A percentile compares a stretch with the other conserved stretches of the same genome.
phyloP scores from a whole-genome alignment of 1,140 invertebrate genomes.

The Condylostylus longicornis region DNA sequence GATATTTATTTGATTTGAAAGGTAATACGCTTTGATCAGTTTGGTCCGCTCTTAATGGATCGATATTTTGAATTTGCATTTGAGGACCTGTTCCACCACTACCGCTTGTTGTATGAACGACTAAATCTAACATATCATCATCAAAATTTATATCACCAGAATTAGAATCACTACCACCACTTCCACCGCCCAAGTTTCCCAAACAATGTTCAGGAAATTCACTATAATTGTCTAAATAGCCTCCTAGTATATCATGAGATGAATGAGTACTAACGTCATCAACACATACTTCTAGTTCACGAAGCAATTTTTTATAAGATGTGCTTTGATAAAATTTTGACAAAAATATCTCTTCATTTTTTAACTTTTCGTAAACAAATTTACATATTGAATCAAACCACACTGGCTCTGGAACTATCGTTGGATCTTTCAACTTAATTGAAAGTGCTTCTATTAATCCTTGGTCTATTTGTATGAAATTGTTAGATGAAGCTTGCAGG shows the following conservation, averaged over 20 bases:
- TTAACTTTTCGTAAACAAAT: slow-evolving; percentile 8
- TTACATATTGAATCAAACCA: slow-evolving; percentile 9
- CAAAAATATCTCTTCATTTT: slow-evolving; percentile 8
- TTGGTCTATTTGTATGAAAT: slow-evolving; percentile 4
- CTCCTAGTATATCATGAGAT: neutral
- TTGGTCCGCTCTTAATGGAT: neutral
- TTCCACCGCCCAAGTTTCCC: no score
- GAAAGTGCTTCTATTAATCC: slow-evolving; percentile 5
- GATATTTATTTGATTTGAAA: no score
- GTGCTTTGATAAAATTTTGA: slow-evolving; percentile 6
- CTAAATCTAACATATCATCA: slow-evolving; percentile 1
- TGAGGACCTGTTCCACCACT: neutral
- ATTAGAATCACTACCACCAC: slow-evolving; percentile 5
- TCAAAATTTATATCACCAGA: slow-evolving; percentile 5
- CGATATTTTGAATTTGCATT: no score
- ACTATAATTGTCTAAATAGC: neutral
- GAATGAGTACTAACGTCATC: no score
- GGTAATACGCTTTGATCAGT: neutral
- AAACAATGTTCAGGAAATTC: no score
- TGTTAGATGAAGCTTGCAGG: neutral
- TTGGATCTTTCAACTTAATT: slow-evolving; percentile 5
- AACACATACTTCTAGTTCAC: slow-evolving; percentile 5
- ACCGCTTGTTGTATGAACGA: neutral
- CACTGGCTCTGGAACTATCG: neutral
- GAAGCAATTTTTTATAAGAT: slow-evolving; percentile 4